These are phyloP conservation scores for Helicoverpa assulta DNA, from an alignment of 2,888 invertebrate genomes.

Conservation along the genomic window DNA sequence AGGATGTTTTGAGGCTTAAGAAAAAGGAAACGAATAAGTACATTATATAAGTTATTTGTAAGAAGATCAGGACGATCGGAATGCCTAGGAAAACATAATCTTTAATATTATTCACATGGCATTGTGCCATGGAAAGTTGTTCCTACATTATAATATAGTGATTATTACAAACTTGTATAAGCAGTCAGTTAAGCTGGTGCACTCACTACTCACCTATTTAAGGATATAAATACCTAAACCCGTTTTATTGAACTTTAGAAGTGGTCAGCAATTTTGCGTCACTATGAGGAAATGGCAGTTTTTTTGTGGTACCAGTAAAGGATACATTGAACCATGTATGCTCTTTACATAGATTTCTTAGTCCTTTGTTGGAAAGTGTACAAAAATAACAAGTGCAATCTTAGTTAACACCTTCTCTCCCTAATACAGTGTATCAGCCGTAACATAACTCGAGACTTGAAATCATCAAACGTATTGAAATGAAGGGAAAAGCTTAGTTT, in stretches of 20 bases:
- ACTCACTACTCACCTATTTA: conserved; percentile 21
- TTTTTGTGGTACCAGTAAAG: conserved; percentile 8
- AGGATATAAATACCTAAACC: conserved; percentile 29
- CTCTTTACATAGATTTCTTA: background rate
- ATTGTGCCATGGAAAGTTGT: conserved; percentile 1
- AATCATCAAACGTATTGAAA: too few relatives aligned
- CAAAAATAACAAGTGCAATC: too few relatives aligned
- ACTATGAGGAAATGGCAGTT: conserved; percentile 31
- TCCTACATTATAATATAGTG: background rate
- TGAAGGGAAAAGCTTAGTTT: too few relatives aligned
- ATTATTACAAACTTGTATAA: background rate
- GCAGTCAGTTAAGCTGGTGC: background rate
- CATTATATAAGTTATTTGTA: too few relatives aligned
- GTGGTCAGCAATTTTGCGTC: conserved; percentile 7
- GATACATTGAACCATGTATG: conserved; percentile 6
- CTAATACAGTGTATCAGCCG: too few relatives aligned
- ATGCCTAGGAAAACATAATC: background rate
- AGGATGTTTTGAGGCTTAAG: too few relatives aligned
- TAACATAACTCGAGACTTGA: too few relatives aligned
- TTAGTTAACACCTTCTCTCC: too few relatives aligned
- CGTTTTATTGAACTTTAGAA: conserved; percentile 51
- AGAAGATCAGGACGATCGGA: background rate
- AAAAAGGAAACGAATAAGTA: too few relatives aligned
- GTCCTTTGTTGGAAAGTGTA: background rate
- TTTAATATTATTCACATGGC: background rate